These are phyloP conservation scores for Trissolcus brochymenae DNA, from an alignment of 2,888 invertebrate genomes.

Conservation along the genomic window DNA sequence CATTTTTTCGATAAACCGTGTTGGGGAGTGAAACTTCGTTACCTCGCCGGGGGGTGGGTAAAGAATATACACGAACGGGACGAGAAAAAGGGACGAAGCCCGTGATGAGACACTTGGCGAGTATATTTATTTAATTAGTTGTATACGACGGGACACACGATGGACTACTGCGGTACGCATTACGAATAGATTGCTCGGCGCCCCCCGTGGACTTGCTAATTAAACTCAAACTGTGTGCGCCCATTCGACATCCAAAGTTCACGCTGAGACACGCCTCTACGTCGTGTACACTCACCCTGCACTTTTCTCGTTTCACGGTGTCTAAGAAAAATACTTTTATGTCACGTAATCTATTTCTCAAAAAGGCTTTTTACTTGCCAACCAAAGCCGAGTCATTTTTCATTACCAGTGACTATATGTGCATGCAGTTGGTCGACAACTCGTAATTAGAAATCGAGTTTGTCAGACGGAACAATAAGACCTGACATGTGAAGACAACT, in stretches of 20 bases:
- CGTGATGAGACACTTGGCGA: slow-evolving; percentile 23
- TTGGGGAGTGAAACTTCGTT: slow-evolving; percentile 44
- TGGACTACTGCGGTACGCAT: slow-evolving; percentile 58
- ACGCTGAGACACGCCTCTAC: slow-evolving; percentile 43
- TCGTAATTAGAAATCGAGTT: slow-evolving; percentile 30
- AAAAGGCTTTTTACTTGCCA: slow-evolving; percentile 37
- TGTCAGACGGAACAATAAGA: neutral
- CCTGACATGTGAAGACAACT: neutral
- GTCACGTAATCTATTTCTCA: slow-evolving; percentile 47
- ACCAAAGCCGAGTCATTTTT: slow-evolving; percentile 40
- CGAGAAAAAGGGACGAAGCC: slow-evolving; percentile 15
- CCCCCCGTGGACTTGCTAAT: slow-evolving; percentile 68
- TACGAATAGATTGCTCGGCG: slow-evolving; percentile 67
- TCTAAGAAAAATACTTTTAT: slow-evolving; percentile 46
- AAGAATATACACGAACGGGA: slow-evolving; percentile 2
- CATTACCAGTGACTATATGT: slow-evolving; percentile 20
- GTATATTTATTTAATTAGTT: slow-evolving; percentile 60
- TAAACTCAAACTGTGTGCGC: slow-evolving; percentile 62
- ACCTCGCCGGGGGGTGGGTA: slow-evolving; percentile 15
- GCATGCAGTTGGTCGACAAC: neutral
- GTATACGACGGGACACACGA: slow-evolving; percentile 27
- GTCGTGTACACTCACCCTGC: slow-evolving; percentile 4
- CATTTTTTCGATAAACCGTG: slow-evolving; percentile 46
- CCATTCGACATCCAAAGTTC: slow-evolving; percentile 43
- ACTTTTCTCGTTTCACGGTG: slow-evolving; percentile 22